Evolutionary conservation across 2,113 vertebrate species (phyloP).

Genomic region (Genyomyrus donnyi): DNA sequence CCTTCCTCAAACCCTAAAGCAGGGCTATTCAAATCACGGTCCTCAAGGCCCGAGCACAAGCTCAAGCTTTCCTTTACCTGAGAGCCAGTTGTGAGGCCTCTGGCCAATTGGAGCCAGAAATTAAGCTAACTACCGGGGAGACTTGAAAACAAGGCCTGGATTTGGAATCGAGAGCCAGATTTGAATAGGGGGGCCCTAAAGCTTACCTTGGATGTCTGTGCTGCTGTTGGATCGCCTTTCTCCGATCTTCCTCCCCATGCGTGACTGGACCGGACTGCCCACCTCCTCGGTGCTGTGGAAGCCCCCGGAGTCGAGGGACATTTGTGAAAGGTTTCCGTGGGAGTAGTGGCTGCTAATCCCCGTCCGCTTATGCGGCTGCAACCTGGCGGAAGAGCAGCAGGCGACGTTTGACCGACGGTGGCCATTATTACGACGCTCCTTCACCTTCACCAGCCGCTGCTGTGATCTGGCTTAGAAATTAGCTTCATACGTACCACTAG

Average conservation of each 20-base stretch:
- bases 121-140: too few relatives aligned
- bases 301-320: slow-evolving; percentile 64
- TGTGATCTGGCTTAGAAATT: background rate
- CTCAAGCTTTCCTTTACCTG: too few relatives aligned
- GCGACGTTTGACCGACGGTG: background rate
- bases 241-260: slow-evolving; percentile 66
- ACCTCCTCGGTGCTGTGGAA: slow-evolving; percentile 68
- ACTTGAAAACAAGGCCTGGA: too few relatives aligned
- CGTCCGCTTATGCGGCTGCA: slow-evolving; percentile 63
- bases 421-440: background rate
- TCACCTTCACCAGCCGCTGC: background rate
- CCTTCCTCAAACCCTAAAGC: background rate
- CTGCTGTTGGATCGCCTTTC: slow-evolving; percentile 77
- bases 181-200: too few relatives aligned
- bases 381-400: slow-evolving; percentile 43
- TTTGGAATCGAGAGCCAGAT: too few relatives aligned
- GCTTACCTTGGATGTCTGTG: slow-evolving; percentile 78
- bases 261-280: slow-evolving; percentile 59
- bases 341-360: slow-evolving; percentile 61
- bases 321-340: slow-evolving; percentile 72
- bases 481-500: background rate
- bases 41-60: too few relatives aligned
- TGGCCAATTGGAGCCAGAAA: too few relatives aligned
- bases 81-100: too few relatives aligned
- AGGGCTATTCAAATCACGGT: too few relatives aligned